Evolutionary conservation across 1,140 invertebrate genomes (phyloP).

Genomic region (Zaprionus ornatus): DNA sequence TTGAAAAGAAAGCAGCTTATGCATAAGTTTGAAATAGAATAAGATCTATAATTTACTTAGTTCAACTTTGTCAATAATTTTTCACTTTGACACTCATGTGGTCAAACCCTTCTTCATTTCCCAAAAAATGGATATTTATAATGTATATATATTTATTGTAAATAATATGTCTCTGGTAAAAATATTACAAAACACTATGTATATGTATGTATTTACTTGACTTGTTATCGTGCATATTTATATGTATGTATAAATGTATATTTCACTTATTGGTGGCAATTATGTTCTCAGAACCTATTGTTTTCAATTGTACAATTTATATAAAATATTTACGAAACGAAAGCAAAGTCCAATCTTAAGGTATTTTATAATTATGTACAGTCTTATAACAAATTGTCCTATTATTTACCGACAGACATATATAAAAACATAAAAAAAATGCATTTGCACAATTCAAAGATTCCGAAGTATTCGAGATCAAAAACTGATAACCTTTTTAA

Average conservation of each 20-base stretch:
- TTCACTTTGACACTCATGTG: background rate
- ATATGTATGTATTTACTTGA: background rate
- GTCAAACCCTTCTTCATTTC: background rate
- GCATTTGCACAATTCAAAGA: background rate
- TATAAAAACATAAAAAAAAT: background rate
- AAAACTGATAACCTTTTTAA: background rate
- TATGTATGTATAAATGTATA: background rate
- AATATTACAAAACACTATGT: background rate
- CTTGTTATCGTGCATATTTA: background rate
- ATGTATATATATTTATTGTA: background rate
- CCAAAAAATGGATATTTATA: background rate
- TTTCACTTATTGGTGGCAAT: background rate
- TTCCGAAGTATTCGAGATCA: background rate
- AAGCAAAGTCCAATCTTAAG: background rate
- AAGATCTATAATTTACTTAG: background rate
- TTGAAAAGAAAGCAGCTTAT: background rate
- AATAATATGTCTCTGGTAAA: background rate
- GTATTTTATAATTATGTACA: slow-evolving; percentile 8
- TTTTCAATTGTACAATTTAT: background rate
- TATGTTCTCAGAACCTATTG: background rate
- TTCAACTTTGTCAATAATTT: background rate
- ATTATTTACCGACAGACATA: background rate
- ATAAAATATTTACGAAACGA: slow-evolving; percentile 16
- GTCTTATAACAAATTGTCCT: background rate
- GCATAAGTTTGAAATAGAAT: background rate